Evolutionary conservation across 1,140 invertebrate genomes (phyloP).

Genomic region (Cepaea nemoralis): DNA sequence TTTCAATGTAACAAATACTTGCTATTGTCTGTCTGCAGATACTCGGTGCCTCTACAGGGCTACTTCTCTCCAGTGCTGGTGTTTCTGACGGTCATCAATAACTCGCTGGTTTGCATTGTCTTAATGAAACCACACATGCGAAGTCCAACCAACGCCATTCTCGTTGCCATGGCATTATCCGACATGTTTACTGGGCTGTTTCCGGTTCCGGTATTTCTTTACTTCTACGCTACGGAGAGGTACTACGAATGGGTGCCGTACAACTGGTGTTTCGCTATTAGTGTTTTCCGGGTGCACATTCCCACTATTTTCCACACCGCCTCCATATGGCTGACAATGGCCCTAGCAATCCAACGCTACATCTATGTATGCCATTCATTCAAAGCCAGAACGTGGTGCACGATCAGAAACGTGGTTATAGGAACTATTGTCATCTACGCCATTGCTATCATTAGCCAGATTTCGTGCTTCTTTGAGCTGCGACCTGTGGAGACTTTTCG

Average conservation of each 20-base stretch:
- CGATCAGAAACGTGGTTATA: slow-evolving; percentile 84
- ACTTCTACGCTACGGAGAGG: slow-evolving; percentile 91
- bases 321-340: slow-evolving; percentile 89
- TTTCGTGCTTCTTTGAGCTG: slow-evolving; percentile 83
- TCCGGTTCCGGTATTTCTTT: slow-evolving; percentile 87
- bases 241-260: slow-evolving; percentile 75
- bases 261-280: slow-evolving; percentile 81
- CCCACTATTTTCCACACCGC: slow-evolving; percentile 92
- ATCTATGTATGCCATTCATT: slow-evolving; percentile 92
- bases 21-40: slow-evolving; percentile 47
- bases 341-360: slow-evolving; percentile 87
- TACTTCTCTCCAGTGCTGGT: slow-evolving; percentile 88
- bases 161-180: slow-evolving; percentile 89
- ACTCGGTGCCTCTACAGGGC: slow-evolving; percentile 62
- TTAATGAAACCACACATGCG: slow-evolving; percentile 78
- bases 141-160: slow-evolving; percentile 80
- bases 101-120: slow-evolving; percentile 87
- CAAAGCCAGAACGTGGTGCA: slow-evolving; percentile 87
- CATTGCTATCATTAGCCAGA: slow-evolving; percentile 83
- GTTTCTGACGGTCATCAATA: slow-evolving; percentile 88
- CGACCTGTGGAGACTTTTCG: slow-evolving; percentile 73
- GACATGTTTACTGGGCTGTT: slow-evolving; percentile 92
- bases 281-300: slow-evolving; percentile 72
- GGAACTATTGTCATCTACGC: slow-evolving; percentile 83
- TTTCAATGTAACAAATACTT: too few species aligned